phyloP scores from a whole-genome alignment of 2,113 vertebrate genomes.

The Pyxicephalus adspersus region DNA sequence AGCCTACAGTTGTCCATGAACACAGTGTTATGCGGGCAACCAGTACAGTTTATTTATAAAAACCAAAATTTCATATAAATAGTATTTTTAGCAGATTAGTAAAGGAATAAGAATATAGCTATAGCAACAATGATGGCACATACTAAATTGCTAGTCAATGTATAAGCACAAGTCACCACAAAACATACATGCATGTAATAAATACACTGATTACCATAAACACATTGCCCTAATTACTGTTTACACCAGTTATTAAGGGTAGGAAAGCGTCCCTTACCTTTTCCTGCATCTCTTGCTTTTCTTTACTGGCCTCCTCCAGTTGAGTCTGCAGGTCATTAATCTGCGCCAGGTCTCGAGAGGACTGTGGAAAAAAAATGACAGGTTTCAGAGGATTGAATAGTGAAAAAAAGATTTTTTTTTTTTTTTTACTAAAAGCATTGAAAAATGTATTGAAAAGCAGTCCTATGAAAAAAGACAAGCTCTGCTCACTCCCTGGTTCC shows the following conservation, averaged over 20 bases:
- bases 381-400: background rate
- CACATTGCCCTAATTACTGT: no score
- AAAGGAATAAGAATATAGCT: no score
- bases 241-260: no score
- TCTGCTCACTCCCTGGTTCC: background rate
- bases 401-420: background rate
- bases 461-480: background rate
- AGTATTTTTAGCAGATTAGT: no score
- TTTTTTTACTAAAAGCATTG: background rate
- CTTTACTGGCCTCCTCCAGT: constrained; percentile 90
- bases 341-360: constrained; percentile 90
- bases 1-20: no score
- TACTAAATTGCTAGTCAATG: no score
- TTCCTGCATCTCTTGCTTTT: constrained; percentile 95
- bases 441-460: background rate
- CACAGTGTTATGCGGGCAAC: no score
- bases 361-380: constrained; percentile 69
- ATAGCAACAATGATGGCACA: no score
- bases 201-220: no score
- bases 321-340: constrained; percentile 94
- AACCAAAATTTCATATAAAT: no score
- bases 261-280: constrained; percentile 74
- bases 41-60: no score
- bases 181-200: background rate
- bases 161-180: no score